A percentile compares a stretch with the other conserved stretches of the same genome.
Evolutionary conservation across 1,140 invertebrate species (phyloP).

Genomic region (Atopsyche davidsoni): DNA sequence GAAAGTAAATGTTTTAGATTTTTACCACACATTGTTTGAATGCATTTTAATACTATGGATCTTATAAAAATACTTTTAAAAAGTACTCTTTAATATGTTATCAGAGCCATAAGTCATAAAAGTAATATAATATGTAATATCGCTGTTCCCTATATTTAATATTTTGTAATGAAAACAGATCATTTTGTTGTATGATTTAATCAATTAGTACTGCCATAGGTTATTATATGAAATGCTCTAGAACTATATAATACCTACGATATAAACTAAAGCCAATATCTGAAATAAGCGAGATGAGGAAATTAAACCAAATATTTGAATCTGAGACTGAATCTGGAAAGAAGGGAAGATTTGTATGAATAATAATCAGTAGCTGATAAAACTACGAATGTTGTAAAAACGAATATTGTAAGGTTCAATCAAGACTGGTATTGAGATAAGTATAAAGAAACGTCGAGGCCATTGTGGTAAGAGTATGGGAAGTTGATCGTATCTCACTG

Average conservation of each 20-base stretch:
- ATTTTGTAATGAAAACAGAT: slow-evolving; percentile 1
- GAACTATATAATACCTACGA: slow-evolving; percentile 16
- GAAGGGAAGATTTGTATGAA: slow-evolving; percentile 26
- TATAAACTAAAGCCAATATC: slow-evolving; percentile 13
- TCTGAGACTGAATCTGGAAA: slow-evolving; percentile 31
- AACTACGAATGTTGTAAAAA: slow-evolving; percentile 26
- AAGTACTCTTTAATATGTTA: too few relatives aligned
- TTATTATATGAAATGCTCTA: slow-evolving; percentile 19
- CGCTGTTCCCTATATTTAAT: slow-evolving; percentile 7
- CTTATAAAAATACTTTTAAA: too few relatives aligned
- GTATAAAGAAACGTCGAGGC: slow-evolving; percentile 22
- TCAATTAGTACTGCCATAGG: slow-evolving; percentile 23
- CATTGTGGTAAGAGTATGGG: slow-evolving; percentile 17
- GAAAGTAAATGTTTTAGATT: too few relatives aligned
- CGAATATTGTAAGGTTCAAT: slow-evolving; percentile 29
- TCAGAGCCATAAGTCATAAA: too few relatives aligned
- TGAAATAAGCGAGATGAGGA: slow-evolving; percentile 25
- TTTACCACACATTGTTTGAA: too few relatives aligned
- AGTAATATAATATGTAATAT: too few relatives aligned
- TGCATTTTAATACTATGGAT: too few relatives aligned
- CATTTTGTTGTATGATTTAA: slow-evolving; percentile 12
- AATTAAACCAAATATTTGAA: slow-evolving; percentile 31
- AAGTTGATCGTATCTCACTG: slow-evolving; percentile 4
- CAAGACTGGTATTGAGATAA: slow-evolving; percentile 31
- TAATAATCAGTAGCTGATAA: slow-evolving; percentile 29